Percentiles rank a stretch among this genome's conserved stretches.
Evolutionary conservation across 2,797 vertebrate genomes (phyloP).

Genomic region (Mastacembelus armatus): DNA sequence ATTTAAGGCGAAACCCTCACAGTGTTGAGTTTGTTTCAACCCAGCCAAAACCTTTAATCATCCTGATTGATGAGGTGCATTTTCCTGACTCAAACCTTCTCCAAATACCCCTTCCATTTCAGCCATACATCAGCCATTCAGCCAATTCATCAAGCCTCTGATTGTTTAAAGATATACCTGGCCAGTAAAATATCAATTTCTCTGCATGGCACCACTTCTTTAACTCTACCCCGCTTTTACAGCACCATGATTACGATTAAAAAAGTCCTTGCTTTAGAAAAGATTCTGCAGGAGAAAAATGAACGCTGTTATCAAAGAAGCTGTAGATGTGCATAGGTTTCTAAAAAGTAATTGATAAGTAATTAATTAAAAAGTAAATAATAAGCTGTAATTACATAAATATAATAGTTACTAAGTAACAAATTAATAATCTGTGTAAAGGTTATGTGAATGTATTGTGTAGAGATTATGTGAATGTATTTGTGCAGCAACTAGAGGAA

Average conservation of each 20-base stretch:
- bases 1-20: slow-evolving; percentile 72
- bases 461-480: no score
- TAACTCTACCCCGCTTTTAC: slow-evolving; percentile 34
- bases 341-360: not conserved
- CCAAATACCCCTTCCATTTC: slow-evolving; percentile 73
- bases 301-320: no score
- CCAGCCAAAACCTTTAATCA: slow-evolving; percentile 78
- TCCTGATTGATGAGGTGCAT: slow-evolving; percentile 81
- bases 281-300: not conserved
- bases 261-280: not conserved
- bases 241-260: slow-evolving; percentile 22
- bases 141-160: slow-evolving; percentile 77
- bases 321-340: not conserved
- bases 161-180: slow-evolving; percentile 82
- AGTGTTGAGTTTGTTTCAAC: slow-evolving; percentile 72
- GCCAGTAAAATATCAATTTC: slow-evolving; percentile 77
- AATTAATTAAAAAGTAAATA: no score
- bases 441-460: not conserved
- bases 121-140: slow-evolving; percentile 76
- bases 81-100: slow-evolving; percentile 81
- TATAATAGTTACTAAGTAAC: not conserved
- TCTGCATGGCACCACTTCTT: slow-evolving; percentile 46
- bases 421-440: not conserved
- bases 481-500: no score
- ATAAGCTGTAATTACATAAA: not conserved